Conservation (phyloP, 2,888 invertebrate species). For the Cheilosia impressa region DNA sequence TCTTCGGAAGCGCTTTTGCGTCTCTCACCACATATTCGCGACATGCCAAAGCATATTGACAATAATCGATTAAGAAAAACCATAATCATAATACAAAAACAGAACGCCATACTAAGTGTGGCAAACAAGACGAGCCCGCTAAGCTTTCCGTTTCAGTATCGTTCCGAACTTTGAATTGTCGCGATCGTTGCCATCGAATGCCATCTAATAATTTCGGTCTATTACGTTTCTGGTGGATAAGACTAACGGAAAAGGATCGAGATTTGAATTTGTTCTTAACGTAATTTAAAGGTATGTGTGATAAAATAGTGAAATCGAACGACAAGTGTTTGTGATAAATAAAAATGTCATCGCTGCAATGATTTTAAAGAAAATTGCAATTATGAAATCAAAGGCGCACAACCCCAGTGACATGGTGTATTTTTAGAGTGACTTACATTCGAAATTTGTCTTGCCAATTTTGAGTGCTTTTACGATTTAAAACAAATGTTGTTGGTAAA, state of each 20-base stretch:
- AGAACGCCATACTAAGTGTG: constrained; percentile 30
- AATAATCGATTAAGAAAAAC: constrained; percentile 35
- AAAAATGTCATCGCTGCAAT: constrained; percentile 1
- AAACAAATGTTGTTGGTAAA: not conserved
- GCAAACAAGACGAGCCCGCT: constrained; percentile 8
- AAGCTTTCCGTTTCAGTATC: constrained; percentile 72
- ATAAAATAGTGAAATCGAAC: constrained; percentile 19
- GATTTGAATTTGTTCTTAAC: constrained; percentile 47
- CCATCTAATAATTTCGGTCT: constrained; percentile 22
- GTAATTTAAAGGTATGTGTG: constrained; percentile 57
- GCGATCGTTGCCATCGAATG: constrained; percentile 65
- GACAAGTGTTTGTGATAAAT: not conserved
- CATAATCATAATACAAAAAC: constrained; percentile 13
- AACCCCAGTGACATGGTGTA: constrained; percentile 42
- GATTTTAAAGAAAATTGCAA: constrained; percentile 12
- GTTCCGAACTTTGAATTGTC: constrained; percentile 69
- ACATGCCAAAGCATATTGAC: constrained; percentile 20
- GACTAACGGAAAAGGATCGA: constrained; percentile 39
- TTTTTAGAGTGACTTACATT: constrained; percentile 25
- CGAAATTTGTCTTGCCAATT: not conserved
- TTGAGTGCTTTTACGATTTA: constrained; percentile 2
- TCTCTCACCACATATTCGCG: constrained; percentile 16
- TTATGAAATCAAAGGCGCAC: constrained; percentile 1
- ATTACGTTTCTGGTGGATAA: constrained; percentile 22
- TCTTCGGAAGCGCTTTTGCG: constrained; percentile 16